Evolutionary conservation across 2,888 invertebrate species (phyloP), one percentile per base, ranked within the genome.

Genomic region (Phyto melanocephala): DNA sequence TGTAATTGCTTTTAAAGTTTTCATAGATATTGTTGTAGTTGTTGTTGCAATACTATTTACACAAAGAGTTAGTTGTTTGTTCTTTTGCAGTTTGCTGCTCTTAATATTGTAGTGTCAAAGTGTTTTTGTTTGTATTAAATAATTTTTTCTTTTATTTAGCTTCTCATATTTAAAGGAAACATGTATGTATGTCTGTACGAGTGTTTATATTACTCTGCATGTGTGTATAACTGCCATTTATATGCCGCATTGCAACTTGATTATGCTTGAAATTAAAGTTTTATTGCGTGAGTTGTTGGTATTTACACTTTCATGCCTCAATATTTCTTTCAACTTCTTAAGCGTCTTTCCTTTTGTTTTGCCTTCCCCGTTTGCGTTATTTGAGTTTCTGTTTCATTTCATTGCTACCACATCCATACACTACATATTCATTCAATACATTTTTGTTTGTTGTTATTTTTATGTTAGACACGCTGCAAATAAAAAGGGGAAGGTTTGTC

Each of bases 181-280:
- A 20, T 20, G 8, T 47, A 45, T 17, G 8, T 20, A 47, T 47
- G 47, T 47, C 11, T 22, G 20, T 11, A 13, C 10, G 17, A 10
- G 40, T 33, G n/a, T 52, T 72, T 71, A 20, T 45, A 37, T 56
- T 50, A 60, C 33, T 37, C n/a, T 22, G 58, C 15, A 33, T 33
- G n/a, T 68, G 11, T 33, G 42, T 81, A 35, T 52, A 68, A 76
- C 65, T 72, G 62, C 40, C 60, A 79, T 81, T 81, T 83, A 83
- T 77, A 75, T 78, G 81, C 81, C 67, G 81, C 84, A 81, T 84
- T 84, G 80, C 80, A 81, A 78, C 81, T 80, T 80, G 81, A 84
- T 84, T 84, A 79, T 80, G 84, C 84, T 78, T 85, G 81, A 85
- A 85, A 84, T 85, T 85, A 85, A 85, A 83, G 81, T 84, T 84